A percentile compares a stretch with the other conserved stretches of the same genome.
These are phyloP conservation scores for Pinna nobilis DNA, from an alignment of 1,140 invertebrate genomes.

Conservation along the genomic window DNA sequence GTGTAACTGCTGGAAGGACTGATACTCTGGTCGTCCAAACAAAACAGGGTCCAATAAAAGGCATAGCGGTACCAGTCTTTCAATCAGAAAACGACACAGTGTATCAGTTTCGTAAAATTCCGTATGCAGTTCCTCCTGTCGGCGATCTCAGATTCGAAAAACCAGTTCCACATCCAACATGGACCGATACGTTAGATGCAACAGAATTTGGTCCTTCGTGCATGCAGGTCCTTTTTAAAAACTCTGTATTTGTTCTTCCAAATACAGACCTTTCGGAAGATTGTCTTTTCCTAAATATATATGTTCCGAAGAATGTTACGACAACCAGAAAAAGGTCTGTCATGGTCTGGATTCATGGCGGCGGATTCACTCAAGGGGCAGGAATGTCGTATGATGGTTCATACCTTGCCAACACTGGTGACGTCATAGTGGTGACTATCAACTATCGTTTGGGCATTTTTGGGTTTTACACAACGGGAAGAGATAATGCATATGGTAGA, in stretches of 20 bases:
- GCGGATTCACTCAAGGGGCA: constrained; percentile 35
- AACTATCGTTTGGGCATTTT: constrained; percentile 53
- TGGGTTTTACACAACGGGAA: constrained; percentile 46
- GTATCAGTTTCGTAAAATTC: constrained; percentile 92
- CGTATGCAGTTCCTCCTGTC: constrained; percentile 92
- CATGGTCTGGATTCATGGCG: constrained; percentile 57
- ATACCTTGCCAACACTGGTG: constrained; percentile 19
- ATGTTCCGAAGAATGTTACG: constrained; percentile 69
- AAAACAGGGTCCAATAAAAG: too few relatives aligned
- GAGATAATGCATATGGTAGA: constrained; percentile 25
- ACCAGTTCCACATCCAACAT: constrained; percentile 82
- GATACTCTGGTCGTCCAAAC: too few relatives aligned
- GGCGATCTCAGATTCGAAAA: constrained; percentile 90
- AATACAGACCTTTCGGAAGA: constrained; percentile 47
- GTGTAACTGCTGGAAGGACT: too few relatives aligned
- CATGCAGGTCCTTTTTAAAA: constrained; percentile 88
- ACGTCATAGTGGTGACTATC: constrained; percentile 53
- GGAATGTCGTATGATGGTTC: constrained; percentile 29
- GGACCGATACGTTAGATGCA: constrained; percentile 81
- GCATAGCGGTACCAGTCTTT: too few relatives aligned
- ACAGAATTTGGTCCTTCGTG: constrained; percentile 85
- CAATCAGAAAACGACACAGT: constrained; percentile 73
- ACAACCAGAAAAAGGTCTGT: constrained; percentile 33
- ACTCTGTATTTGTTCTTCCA: constrained; percentile 25
- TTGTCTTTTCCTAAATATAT: constrained; percentile 61